Conservation (phyloP, 2,113 vertebrate genomes). For the Eulacestoma nigropectus region DNA sequence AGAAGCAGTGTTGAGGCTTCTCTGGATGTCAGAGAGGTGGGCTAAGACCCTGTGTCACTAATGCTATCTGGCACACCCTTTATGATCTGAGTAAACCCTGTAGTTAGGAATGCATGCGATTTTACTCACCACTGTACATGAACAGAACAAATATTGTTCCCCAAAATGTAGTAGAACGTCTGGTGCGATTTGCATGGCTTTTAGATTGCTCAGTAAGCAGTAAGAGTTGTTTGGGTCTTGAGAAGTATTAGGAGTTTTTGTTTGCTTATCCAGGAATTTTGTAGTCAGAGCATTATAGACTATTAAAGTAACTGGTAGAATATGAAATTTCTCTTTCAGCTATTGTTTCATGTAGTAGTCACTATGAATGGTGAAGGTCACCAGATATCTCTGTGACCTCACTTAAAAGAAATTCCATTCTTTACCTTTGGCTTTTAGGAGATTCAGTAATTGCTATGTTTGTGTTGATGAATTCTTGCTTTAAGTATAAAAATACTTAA, state of each 20-base stretch:
- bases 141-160: not conserved
- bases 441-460: slow-evolving; percentile 13
- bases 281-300: not conserved
- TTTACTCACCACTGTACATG: not conserved
- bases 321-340: not conserved
- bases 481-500: not conserved
- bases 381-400: not conserved
- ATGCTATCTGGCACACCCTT: not conserved
- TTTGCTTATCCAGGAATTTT: not conserved
- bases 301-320: not conserved
- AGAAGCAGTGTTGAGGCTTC: not conserved
- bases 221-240: not conserved
- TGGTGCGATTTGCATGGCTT: not conserved
- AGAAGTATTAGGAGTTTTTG: not conserved
- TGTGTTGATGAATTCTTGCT: not conserved
- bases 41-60: not conserved
- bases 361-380: not conserved
- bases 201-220: not conserved
- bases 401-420: not conserved
- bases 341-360: not conserved
- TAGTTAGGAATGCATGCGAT: not conserved
- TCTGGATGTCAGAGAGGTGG: not conserved
- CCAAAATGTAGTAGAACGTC: not conserved
- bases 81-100: not conserved
- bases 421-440: not conserved